Conservation (phyloP, 2,888 invertebrate species). For the Homarus gammarus region DNA sequence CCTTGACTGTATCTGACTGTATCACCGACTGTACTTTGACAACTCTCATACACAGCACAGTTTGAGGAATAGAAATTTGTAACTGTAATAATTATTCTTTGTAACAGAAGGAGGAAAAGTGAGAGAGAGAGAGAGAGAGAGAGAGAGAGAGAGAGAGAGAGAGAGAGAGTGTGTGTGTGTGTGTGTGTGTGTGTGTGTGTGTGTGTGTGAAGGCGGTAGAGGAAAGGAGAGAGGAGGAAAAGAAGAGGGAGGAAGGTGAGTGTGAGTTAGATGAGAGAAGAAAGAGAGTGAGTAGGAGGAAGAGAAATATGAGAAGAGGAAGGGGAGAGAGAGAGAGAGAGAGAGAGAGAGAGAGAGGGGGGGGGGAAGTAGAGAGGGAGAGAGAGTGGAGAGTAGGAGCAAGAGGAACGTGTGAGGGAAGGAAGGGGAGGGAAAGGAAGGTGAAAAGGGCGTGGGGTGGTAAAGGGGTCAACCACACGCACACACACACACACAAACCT, state of each 20-base stretch:
- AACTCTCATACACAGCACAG: too few relatives aligned
- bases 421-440: background rate
- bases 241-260: constrained; percentile 32
- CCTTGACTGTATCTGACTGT: too few relatives aligned
- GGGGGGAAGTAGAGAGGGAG: background rate
- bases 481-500: too few relatives aligned
- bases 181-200: background rate
- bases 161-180: background rate
- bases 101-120: background rate
- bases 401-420: background rate
- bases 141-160: constrained; percentile 28
- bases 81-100: too few relatives aligned
- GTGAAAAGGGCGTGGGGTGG: constrained; percentile 5
- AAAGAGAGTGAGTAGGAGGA: too few relatives aligned
- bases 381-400: background rate
- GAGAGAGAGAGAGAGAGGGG: background rate
- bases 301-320: too few relatives aligned
- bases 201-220: background rate
- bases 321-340: background rate
- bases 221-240: constrained; percentile 31
- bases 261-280: background rate
- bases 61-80: too few relatives aligned
- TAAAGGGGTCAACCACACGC: too few relatives aligned
- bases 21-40: too few relatives aligned
- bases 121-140: constrained; percentile 23